phyloP scores from a whole-genome alignment of 1,140 invertebrate species.

The Habropoda laboriosa region DNA sequence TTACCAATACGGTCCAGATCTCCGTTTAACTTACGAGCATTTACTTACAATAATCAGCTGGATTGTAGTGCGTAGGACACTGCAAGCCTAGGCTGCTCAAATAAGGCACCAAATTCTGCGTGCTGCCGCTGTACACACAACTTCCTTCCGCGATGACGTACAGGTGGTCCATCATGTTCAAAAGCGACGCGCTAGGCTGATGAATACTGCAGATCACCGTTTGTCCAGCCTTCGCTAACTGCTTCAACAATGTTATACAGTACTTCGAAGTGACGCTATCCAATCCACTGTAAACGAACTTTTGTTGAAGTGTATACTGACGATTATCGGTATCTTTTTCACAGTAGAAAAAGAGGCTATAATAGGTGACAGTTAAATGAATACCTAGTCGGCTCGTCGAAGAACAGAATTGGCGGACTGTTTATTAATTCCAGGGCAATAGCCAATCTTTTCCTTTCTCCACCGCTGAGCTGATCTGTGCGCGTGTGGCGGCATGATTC shows the following conservation, averaged over 20 bases:
- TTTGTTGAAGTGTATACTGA: background rate
- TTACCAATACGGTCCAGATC: background rate
- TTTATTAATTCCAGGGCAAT: constrained; percentile 93
- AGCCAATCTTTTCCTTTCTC: constrained; percentile 92
- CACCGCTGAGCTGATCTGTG: constrained; percentile 90
- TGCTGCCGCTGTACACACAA: constrained; percentile 92
- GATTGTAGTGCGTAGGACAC: constrained; percentile 95
- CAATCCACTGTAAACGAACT: constrained; percentile 87
- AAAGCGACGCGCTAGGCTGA: constrained; percentile 93
- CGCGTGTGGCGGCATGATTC: constrained; percentile 86
- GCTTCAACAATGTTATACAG: constrained; percentile 89
- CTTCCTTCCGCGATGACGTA: constrained; percentile 91
- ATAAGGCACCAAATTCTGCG: constrained; percentile 89
- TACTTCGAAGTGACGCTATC: constrained; percentile 93
- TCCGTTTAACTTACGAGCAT: constrained; percentile 17
- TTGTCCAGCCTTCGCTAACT: constrained; percentile 89
- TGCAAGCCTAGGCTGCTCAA: constrained; percentile 86
- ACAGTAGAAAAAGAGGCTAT: background rate
- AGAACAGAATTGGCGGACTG: constrained; percentile 95
- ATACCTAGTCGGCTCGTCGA: constrained; percentile 96
- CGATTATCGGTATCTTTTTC: background rate
- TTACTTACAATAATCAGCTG: constrained; percentile 92
- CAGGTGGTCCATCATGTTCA: constrained; percentile 95
- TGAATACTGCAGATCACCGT: constrained; percentile 95
- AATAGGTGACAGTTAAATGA: constrained; percentile 55